Base-by-base conservation (phyloP, 2,797 vertebrate species). In the Chaetophractus vellerosus region DNA sequence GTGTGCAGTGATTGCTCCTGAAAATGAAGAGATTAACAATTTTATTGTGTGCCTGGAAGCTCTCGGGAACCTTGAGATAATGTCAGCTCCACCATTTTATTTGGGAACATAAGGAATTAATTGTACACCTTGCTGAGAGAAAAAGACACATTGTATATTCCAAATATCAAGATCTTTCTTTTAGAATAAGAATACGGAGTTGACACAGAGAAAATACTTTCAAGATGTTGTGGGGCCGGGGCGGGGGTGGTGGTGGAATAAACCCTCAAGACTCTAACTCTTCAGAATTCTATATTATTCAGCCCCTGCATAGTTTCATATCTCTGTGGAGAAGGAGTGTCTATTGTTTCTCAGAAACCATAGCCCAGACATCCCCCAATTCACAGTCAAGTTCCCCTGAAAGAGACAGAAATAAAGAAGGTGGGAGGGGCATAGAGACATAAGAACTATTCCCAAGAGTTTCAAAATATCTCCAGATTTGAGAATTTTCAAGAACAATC, bases 201-300 rank as follows among this genome's bases (percentile, higher is more conserved):
- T 94, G 81, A 94, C 59, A 90, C 19, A 31, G 59, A 93, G 92
- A 94, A 97, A 96, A 97, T 95, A 79, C 48, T 90, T 97, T 96
- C 92, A 97, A 97, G 91, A 94, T 97, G 94, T 94, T 93, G 64
- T 79, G 52, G n/a, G 45, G n/a, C n/a, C n/a, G n/a, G n/a, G n/a
- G n/a, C n/a, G n/a, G n/a, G n/a, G n/a, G n/a, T n/a, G n/a, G n/a
- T n/a, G n/a, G n/a, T n/a, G n/a, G n/a, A n/a, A 92, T 36, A 45
- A 52, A 2, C 2, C 12, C 26, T 81, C 45, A 95, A 86, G 59
- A 88, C 72, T 91, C 74, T 36, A 72, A 36, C 61, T 79, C n/a
- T 85, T 96, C 52, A 76, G 80, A 96, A 88, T 9, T 59, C 1
- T 24, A 14, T 88, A 80, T 93, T 74, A 90, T 63, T 92, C 79